These are phyloP conservation scores for Podarcis siculus DNA, from an alignment of 2,797 vertebrate genomes.

Conservation along the genomic window DNA sequence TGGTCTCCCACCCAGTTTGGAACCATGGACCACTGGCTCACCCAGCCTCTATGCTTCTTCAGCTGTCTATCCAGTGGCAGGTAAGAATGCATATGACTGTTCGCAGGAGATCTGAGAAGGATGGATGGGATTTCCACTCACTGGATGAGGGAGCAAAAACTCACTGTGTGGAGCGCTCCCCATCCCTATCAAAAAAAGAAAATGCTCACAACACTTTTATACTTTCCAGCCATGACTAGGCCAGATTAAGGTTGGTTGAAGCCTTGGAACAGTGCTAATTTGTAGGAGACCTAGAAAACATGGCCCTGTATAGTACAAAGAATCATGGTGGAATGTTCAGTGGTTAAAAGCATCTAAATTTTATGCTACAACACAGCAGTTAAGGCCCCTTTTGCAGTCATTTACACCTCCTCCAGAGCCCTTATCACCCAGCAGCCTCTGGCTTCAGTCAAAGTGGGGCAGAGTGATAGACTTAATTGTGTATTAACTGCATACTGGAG, in stretches of 20 bases:
- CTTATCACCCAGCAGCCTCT: constrained; percentile 11
- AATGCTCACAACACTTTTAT: neutral
- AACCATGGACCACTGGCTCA: neutral
- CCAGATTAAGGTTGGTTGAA: neutral
- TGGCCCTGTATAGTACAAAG: neutral
- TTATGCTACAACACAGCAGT: constrained; percentile 12
- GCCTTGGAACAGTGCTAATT: neutral
- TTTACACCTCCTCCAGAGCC: constrained; percentile 24
- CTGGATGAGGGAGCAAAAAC: neutral
- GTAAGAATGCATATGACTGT: neutral
- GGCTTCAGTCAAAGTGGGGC: constrained; percentile 28
- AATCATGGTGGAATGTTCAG: neutral
- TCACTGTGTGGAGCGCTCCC: neutral
- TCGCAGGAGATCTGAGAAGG: neutral
- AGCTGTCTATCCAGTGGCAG: neutral
- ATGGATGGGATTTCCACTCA: neutral
- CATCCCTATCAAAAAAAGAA: neutral
- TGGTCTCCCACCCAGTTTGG: neutral
- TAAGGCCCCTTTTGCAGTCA: constrained; percentile 16
- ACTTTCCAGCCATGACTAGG: neutral
- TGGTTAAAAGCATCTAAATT: constrained; percentile 1
- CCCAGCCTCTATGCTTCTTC: neutral
- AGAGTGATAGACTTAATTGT: constrained; percentile 26
- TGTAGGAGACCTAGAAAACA: neutral
- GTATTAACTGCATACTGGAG: constrained; percentile 18